Evolutionary conservation across 2,797 vertebrate genomes (phyloP).

Genomic region (Micrastur ruficollis): DNA sequence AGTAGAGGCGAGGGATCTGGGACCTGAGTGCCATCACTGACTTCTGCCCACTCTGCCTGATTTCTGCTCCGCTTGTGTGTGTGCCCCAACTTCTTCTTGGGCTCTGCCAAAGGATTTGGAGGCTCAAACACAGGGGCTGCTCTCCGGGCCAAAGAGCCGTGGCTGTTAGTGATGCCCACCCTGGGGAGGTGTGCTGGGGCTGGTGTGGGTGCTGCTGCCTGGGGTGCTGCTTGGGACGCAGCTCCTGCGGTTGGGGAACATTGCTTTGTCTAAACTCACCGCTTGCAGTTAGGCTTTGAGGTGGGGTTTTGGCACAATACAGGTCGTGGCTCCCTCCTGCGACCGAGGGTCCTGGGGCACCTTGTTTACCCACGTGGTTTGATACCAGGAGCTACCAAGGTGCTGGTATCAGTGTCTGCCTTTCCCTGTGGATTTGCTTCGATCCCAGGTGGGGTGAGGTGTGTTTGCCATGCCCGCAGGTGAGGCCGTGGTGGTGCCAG

Average conservation of each 20-base stretch:
- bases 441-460: fast-evolving
- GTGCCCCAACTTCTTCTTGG: neutral
- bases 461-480: neutral
- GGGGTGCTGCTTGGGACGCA: neutral
- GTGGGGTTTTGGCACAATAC: neutral
- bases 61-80: neutral
- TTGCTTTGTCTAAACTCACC: neutral
- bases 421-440: neutral
- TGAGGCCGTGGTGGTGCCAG: fast-evolving
- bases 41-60: neutral
- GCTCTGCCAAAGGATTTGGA: neutral
- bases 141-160: neutral
- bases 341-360: neutral
- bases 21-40: fast-evolving
- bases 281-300: neutral
- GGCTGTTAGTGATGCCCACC: neutral
- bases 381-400: neutral
- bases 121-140: neutral
- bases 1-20: neutral
- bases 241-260: fast-evolving
- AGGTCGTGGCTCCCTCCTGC: neutral
- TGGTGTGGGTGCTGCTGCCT: neutral
- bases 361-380: neutral
- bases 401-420: neutral
- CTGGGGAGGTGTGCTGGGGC: neutral